A percentile compares a stretch with the other conserved stretches of the same genome.
phyloP scores from a whole-genome alignment of 1,140 invertebrate genomes.

The Drosophila pachea region DNA sequence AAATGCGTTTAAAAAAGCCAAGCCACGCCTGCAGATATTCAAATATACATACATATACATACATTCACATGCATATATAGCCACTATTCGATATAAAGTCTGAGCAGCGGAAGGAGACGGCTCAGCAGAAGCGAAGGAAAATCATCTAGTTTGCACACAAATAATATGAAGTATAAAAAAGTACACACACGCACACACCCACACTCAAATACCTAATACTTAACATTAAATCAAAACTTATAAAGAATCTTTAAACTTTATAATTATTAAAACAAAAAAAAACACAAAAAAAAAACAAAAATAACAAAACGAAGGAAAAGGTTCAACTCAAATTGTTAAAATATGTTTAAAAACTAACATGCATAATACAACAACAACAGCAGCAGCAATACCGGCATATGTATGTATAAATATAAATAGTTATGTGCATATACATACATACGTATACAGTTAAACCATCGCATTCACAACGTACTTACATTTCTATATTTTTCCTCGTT shows the following conservation, averaged over 20 bases:
- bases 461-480: constrained; percentile 46
- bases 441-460: constrained; percentile 41
- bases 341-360: constrained; percentile 40
- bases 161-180: constrained; percentile 8
- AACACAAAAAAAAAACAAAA: constrained; percentile 35
- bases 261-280: constrained; percentile 31
- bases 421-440: constrained; percentile 10
- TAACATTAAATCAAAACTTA: constrained; percentile 64
- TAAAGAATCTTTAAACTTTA: constrained; percentile 56
- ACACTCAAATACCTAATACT: constrained; percentile 1
- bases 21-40: constrained; percentile 20
- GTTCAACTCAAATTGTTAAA: constrained; percentile 66
- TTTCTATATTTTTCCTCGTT: constrained; percentile 69
- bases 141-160: constrained; percentile 42
- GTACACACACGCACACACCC: constrained; percentile 32
- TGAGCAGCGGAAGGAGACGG: constrained; percentile 11
- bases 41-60: constrained; percentile 29
- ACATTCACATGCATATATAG: constrained; percentile 18
- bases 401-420: constrained; percentile 30
- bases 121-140: constrained; percentile 33
- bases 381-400: constrained; percentile 27
- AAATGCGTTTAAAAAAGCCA: constrained; percentile 63
- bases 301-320: constrained; percentile 17
- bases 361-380: constrained; percentile 41
- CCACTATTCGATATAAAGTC: constrained; percentile 12